Evolutionary conservation across 2,113 vertebrate species (phyloP).

Genomic region (Campylorhamphus procurvoides): DNA sequence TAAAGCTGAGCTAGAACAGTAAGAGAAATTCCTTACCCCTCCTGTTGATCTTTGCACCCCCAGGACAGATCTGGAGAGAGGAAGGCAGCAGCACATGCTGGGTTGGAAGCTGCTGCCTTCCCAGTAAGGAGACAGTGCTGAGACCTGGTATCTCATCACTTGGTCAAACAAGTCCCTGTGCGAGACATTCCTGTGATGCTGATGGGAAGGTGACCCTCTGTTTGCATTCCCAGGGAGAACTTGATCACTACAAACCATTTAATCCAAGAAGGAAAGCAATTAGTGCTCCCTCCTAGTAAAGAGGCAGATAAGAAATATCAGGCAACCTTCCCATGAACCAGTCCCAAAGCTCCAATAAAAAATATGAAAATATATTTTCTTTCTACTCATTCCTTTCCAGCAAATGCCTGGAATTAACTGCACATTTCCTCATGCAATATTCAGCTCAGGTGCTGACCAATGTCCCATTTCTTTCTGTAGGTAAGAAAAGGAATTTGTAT

Average conservation of each 20-base stretch:
- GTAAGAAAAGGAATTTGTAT: not conserved
- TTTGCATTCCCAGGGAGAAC: not conserved
- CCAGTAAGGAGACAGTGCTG: accelerated
- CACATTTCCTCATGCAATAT: not conserved
- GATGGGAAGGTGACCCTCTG: not conserved
- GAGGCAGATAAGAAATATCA: not conserved
- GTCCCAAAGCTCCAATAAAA: not conserved
- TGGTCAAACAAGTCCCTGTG: not conserved
- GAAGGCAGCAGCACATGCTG: not conserved
- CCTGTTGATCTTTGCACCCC: not conserved
- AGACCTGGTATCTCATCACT: not conserved
- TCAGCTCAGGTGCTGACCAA: accelerated
- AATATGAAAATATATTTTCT: not conserved
- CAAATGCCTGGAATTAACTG: not conserved
- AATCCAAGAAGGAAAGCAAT: not conserved
- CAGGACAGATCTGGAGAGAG: not conserved
- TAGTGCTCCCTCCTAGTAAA: not conserved
- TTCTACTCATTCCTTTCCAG: not conserved
- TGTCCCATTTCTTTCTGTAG: not conserved
- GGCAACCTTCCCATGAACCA: not conserved
- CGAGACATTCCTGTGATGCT: not conserved
- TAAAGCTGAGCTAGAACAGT: not conserved
- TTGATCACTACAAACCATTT: not conserved
- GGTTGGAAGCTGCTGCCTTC: not conserved
- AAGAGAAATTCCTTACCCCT: not conserved